Base-by-base conservation (phyloP, 2,888 invertebrate species). In the Dysmachus trigonus region DNA sequence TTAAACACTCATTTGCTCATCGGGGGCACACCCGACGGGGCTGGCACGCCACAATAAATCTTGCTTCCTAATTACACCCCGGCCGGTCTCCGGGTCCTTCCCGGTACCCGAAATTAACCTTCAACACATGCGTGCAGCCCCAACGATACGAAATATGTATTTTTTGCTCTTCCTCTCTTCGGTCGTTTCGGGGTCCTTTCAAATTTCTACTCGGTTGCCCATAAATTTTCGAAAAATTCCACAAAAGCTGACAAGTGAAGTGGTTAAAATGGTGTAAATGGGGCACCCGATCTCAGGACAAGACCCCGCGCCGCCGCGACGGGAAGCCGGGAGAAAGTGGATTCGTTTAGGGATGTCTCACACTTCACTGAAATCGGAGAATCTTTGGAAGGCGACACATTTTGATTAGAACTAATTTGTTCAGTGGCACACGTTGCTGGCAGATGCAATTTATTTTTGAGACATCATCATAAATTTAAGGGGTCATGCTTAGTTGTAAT, bases 221-320 rank as follows among this genome's bases (percentile, higher is more conserved):
- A 79, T 85, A 85, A 88, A 87, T 87, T 86, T 88, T 85, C 74
- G 31, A 79, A 82, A 86, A 88, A 87, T 87, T 87, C 86, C 83
- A 87, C 83, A 87, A 86, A 86, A 84, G 62, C 82, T 87, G 87
- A 88, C 88, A 88, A 88, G 88, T 85, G 77, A 79, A 76, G 85
- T 88, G 88, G 88, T 88, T 62, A 88, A 41, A 88, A 86, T 85
- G 86, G 47, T 85, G 86, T 73, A 85, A 85, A 83, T 83, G 18
- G 83, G 72, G 72, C 72, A 83, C 38, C 83, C 71, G 41, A 71
- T 72, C 62, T 31, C 31, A n/a, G n/a, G n/a, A 79, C 22, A 7
- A 81, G 79, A 86, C 74, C 85, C 77, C 73, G 74, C 74, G 82
- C 77, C 73, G 74, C 53, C 71, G 35, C 71, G 71, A 72, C 83